These are phyloP conservation scores for Oreonectes daqikongensis DNA, from an alignment of 2,797 vertebrate species.

Conservation along the genomic window DNA sequence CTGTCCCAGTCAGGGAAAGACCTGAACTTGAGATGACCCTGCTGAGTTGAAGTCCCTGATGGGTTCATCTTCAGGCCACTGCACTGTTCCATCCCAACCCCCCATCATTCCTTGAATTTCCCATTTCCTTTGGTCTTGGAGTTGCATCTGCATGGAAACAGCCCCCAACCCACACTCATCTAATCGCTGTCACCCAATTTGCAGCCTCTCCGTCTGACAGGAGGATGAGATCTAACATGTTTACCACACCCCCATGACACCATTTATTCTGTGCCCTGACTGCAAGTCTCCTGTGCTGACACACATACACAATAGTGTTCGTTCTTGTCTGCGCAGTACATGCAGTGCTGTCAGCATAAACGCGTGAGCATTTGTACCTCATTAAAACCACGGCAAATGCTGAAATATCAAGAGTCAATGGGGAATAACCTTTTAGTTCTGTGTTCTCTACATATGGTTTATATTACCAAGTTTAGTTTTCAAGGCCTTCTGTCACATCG, in stretches of 20 bases:
- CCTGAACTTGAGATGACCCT: slow-evolving; percentile 99
- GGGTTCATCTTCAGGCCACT: slow-evolving; percentile 95
- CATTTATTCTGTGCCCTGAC: slow-evolving; percentile 27
- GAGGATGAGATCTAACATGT: slow-evolving; percentile 71
- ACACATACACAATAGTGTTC: not conserved
- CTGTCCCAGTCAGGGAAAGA: slow-evolving; percentile 92
- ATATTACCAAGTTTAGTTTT: slow-evolving; percentile 36
- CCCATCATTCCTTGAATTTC: slow-evolving; percentile 67
- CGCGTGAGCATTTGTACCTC: slow-evolving; percentile 24
- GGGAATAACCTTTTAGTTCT: slow-evolving; percentile 46
- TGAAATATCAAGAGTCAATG: slow-evolving; percentile 37
- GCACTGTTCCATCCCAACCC: slow-evolving; percentile 69
- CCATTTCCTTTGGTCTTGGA: slow-evolving; percentile 66
- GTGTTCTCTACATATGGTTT: slow-evolving; percentile 31
- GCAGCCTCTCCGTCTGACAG: slow-evolving; percentile 64
- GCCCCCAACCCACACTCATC: slow-evolving; percentile 38
- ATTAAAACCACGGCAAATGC: slow-evolving; percentile 47
- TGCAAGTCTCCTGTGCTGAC: slow-evolving; percentile 25
- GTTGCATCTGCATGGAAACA: slow-evolving; percentile 34
- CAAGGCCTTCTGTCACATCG: slow-evolving; percentile 7
- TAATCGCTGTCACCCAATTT: slow-evolving; percentile 67
- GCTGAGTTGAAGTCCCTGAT: slow-evolving; percentile 86
- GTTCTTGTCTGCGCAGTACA: not conserved
- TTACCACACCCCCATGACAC: slow-evolving; percentile 63
- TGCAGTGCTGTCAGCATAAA: not conserved